A percentile compares a stretch with the other conserved stretches of the same genome.
These are phyloP conservation scores for Contarinia nasturtii DNA, from an alignment of 1,140 invertebrate genomes.

Conservation along the genomic window DNA sequence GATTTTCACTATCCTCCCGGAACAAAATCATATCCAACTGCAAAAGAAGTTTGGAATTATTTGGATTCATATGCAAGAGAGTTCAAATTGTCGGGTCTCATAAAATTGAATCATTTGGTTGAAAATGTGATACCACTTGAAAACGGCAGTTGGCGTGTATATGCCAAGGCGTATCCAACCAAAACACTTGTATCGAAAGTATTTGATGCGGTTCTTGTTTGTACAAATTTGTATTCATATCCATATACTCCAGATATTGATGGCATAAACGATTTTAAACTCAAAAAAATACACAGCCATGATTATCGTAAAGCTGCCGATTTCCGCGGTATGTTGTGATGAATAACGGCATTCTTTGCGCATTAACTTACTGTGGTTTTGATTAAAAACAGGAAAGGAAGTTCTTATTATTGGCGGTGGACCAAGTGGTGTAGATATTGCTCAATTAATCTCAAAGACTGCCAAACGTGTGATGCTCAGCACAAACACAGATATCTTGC, in stretches of 20 bases:
- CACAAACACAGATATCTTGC: slow-evolving; percentile 42
- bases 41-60: slow-evolving; percentile 62
- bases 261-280: slow-evolving; percentile 45
- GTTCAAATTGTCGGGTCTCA: slow-evolving; percentile 19
- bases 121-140: slow-evolving; percentile 10
- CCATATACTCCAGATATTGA: slow-evolving; percentile 37
- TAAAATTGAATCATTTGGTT: slow-evolving; percentile 16
- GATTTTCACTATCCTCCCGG: slow-evolving; percentile 52
- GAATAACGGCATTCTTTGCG: neutral
- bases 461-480: too few species aligned
- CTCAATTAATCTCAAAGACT: slow-evolving; percentile 50
- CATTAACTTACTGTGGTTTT: neutral
- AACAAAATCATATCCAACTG: slow-evolving; percentile 56
- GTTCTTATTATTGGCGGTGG: slow-evolving; percentile 72
- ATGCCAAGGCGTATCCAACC: too few species aligned
- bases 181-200: too few species aligned
- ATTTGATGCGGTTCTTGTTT: slow-evolving; percentile 70
- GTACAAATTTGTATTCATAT: slow-evolving; percentile 66
- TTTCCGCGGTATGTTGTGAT: slow-evolving; percentile 35
- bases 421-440: slow-evolving; percentile 77
- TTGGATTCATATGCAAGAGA: slow-evolving; percentile 56
- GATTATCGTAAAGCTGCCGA: slow-evolving; percentile 55
- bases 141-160: neutral
- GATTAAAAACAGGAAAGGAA: slow-evolving; percentile 10
- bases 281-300: slow-evolving; percentile 60